A percentile compares a stretch with the other conserved stretches of the same genome.
These are phyloP conservation scores for Cacatua alba DNA, from an alignment of 2,113 vertebrate genomes.

Conservation along the genomic window DNA sequence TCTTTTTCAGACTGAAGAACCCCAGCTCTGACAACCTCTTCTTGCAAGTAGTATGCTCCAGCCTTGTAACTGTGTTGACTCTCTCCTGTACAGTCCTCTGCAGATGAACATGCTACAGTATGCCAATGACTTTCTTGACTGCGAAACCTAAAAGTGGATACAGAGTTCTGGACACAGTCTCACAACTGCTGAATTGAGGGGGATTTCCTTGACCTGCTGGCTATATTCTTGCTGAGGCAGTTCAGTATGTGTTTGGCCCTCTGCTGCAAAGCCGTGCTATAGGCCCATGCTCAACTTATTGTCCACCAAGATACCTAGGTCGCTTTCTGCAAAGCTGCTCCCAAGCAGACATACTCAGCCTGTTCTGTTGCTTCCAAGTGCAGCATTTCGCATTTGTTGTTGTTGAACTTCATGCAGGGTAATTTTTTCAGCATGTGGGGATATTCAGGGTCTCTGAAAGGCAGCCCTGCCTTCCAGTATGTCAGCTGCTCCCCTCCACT, in stretches of 20 bases:
- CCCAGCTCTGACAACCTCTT: neutral
- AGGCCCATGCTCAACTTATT: neutral
- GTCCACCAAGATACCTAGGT: neutral
- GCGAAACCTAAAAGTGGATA: neutral
- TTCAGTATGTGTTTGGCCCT: accelerated
- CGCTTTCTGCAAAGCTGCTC: neutral
- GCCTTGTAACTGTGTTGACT: neutral
- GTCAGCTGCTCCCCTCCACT: neutral
- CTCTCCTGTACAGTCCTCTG: neutral
- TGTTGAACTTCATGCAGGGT: neutral
- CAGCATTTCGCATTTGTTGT: neutral
- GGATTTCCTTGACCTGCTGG: neutral
- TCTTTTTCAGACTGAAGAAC: neutral
- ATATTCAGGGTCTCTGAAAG: neutral
- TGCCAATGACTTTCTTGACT: neutral
- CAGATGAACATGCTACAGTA: neutral
- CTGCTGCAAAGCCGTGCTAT: neutral
- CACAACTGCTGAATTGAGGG: neutral
- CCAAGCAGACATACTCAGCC: neutral
- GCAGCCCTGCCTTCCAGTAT: neutral
- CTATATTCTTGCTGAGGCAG: neutral
- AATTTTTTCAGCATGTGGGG: neutral
- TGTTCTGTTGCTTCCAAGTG: neutral
- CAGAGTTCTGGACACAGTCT: neutral
- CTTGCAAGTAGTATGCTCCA: neutral